These are phyloP conservation scores for Noctuana brunneofusca DNA, from an alignment of 2,888 invertebrate genomes.

Conservation along the genomic window DNA sequence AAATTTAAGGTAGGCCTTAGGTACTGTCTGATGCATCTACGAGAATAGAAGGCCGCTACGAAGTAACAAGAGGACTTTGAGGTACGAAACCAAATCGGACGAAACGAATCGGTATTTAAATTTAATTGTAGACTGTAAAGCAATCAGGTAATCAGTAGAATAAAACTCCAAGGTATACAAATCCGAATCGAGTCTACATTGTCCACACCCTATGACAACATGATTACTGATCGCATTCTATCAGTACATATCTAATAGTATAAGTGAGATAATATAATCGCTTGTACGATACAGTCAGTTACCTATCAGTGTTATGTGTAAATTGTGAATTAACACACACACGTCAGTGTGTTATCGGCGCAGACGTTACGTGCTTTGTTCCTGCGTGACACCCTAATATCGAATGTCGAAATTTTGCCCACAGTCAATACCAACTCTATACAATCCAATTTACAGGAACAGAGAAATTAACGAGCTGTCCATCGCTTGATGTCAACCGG, in stretches of 20 bases:
- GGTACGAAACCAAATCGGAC: too few relatives aligned
- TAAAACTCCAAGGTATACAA: neutral
- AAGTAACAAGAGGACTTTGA: too few relatives aligned
- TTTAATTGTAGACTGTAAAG: too few relatives aligned
- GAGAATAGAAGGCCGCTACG: too few relatives aligned
- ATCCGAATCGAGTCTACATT: neutral
- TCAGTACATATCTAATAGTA: neutral
- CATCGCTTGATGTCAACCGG: neutral
- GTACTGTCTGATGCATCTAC: too few relatives aligned
- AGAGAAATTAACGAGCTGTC: neutral
- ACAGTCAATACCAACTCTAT: neutral
- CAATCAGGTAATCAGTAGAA: too few relatives aligned
- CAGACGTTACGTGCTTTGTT: neutral
- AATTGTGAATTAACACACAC: neutral
- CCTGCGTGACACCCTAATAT: neutral
- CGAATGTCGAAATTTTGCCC: too few relatives aligned
- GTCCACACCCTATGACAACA: slow-evolving; percentile 2
- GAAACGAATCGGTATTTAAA: too few relatives aligned
- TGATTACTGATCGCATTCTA: neutral
- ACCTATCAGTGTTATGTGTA: slow-evolving; percentile 4
- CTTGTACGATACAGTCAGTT: neutral
- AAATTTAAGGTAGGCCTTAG: too few relatives aligned
- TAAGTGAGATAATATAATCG: neutral
- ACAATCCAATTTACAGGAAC: neutral
- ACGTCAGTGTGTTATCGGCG: neutral